These are phyloP conservation scores for Caenorhabditis tropicalis DNA, from an alignment of 1,140 invertebrate species.

Conservation along the genomic window DNA sequence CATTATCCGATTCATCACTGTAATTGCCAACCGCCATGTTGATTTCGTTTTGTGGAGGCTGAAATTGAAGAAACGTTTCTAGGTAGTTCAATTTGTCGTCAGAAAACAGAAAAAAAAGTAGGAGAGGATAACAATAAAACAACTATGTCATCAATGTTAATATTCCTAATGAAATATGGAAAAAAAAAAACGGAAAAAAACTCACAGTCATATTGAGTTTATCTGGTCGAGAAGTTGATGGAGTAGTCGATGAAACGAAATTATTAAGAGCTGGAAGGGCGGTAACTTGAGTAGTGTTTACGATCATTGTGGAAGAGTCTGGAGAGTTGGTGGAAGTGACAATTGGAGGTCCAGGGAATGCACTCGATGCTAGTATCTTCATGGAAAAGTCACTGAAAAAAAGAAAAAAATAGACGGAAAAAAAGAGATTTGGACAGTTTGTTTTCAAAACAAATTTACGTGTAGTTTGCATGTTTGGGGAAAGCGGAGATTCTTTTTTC, in stretches of 20 bases:
- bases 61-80: background rate
- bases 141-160: too few relatives aligned
- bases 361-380: background rate
- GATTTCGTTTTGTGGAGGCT: slow-evolving; percentile 1
- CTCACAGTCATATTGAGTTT: slow-evolving; percentile 29
- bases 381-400: slow-evolving; percentile 15
- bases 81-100: too few relatives aligned
- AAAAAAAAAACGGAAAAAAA: background rate
- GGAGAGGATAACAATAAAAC: background rate
- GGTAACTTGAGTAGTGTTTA: background rate
- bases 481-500: background rate
- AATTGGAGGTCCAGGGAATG: slow-evolving; percentile 1
- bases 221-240: slow-evolving; percentile 10
- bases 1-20: slow-evolving; percentile 13
- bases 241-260: slow-evolving; percentile 24
- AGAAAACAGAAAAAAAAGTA: background rate
- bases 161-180: too few relatives aligned
- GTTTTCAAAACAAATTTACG: slow-evolving; percentile 9
- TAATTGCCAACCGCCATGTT: background rate
- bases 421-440: background rate
- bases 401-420: background rate
- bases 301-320: background rate
- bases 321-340: slow-evolving; percentile 4
- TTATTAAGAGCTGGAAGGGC: background rate
- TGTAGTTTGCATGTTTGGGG: slow-evolving; percentile 17